Conservation (phyloP, 2,888 invertebrate genomes). For the Ypsolopha scabrella region DNA sequence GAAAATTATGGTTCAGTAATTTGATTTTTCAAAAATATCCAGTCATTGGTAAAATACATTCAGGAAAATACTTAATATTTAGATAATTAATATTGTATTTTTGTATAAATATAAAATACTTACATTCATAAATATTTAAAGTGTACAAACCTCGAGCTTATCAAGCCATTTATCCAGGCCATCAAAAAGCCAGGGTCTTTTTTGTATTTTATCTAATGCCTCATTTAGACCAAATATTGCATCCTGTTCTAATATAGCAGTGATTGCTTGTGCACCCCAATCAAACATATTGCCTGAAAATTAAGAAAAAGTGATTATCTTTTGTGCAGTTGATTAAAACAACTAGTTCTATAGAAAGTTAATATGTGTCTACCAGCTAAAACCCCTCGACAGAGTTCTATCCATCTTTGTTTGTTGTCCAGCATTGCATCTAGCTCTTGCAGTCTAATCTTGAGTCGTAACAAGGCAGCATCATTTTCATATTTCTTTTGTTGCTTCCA, state of each 20-base stretch:
- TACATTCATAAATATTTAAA: too few relatives aligned
- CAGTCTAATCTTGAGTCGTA: conserved; percentile 75
- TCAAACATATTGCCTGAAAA: conserved; percentile 93
- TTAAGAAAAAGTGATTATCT: background rate
- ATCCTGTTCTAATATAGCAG: conserved; percentile 82
- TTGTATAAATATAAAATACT: too few relatives aligned
- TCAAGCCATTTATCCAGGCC: conserved; percentile 86
- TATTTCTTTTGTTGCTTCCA: conserved; percentile 85
- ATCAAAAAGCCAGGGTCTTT: conserved; percentile 93
- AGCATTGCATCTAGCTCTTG: conserved; percentile 76
- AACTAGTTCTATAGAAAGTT: background rate
- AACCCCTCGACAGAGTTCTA: conserved; percentile 75
- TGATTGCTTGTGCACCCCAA: conserved; percentile 95
- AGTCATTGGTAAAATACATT: too few relatives aligned
- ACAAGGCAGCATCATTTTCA: conserved; percentile 87
- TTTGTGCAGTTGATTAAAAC: background rate
- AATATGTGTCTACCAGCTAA: conserved; percentile 61
- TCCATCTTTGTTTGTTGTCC: conserved; percentile 70
- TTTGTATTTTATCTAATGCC: conserved; percentile 86
- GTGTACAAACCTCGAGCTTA: conserved; percentile 68
- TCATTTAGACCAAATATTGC: conserved; percentile 82
- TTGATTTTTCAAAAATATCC: too few relatives aligned
- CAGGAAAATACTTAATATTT: too few relatives aligned
- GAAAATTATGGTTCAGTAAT: conserved; percentile 15
- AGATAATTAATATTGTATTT: too few relatives aligned